A percentile compares a stretch with the other conserved stretches of the same genome.
Conservation (phyloP, 2,888 invertebrate species). For the Pristionchus fissidentatus region DNA sequence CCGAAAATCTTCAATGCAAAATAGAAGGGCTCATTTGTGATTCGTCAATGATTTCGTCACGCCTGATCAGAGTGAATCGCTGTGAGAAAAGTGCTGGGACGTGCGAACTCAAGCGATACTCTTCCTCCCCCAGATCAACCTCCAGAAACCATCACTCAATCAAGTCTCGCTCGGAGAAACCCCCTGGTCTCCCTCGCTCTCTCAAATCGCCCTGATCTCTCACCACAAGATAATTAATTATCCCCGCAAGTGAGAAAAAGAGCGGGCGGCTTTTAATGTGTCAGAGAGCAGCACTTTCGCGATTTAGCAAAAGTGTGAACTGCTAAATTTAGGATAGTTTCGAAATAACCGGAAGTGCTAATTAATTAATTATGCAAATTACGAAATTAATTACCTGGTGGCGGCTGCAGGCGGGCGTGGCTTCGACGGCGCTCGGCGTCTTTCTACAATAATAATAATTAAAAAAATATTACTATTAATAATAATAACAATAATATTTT, state of each 20-base stretch:
- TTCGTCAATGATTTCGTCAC: too few species aligned
- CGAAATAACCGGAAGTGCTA: background rate
- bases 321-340: too few species aligned
- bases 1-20: too few species aligned
- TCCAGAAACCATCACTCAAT: too few species aligned
- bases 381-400: slow-evolving; percentile 37
- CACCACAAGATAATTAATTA: background rate
- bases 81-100: too few species aligned
- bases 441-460: background rate
- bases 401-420: slow-evolving; percentile 29
- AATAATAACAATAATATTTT: background rate
- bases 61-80: too few species aligned
- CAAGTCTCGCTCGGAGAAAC: too few species aligned
- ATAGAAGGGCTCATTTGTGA: too few species aligned
- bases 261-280: background rate
- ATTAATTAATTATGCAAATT: background rate
- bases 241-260: background rate
- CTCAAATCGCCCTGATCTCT: background rate
- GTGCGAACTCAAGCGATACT: too few species aligned
- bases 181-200: too few species aligned
- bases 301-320: too few species aligned
- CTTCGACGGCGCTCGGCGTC: slow-evolving; percentile 21
- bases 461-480: background rate
- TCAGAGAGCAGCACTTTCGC: background rate
- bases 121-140: too few species aligned